Conservation (phyloP, 2,797 vertebrate species). For the Propithecus deckenii region DNA sequence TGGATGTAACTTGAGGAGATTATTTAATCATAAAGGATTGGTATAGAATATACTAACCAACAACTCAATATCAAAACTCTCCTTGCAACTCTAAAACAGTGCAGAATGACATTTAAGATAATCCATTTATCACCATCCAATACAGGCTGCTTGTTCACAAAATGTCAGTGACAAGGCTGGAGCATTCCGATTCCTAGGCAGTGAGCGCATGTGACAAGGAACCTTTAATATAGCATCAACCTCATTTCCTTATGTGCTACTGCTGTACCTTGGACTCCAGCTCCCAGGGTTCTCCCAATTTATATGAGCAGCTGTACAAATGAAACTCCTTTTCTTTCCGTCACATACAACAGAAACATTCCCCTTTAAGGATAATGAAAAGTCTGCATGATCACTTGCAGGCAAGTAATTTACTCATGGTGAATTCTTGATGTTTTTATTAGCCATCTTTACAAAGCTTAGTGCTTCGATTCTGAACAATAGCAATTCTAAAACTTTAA, state of each 20-base stretch:
- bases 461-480: background rate
- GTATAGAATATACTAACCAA: slow-evolving; percentile 64
- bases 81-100: slow-evolving; percentile 62
- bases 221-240: background rate
- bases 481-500: background rate
- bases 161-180: slow-evolving; percentile 65
- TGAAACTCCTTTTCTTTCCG: background rate
- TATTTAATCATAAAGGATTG: slow-evolving; percentile 69
- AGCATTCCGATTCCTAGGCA: background rate
- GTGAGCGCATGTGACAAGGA: background rate
- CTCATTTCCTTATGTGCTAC: slow-evolving; percentile 8
- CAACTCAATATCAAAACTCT: slow-evolving; percentile 70
- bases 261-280: background rate
- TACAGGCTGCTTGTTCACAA: slow-evolving; percentile 44
- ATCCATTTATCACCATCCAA: slow-evolving; percentile 66
- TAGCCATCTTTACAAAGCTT: background rate
- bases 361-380: background rate
- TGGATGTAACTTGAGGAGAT: slow-evolving; percentile 60
- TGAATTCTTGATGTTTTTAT: slow-evolving; percentile 22
- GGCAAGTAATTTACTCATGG: background rate
- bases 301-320: background rate
- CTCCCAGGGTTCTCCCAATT: background rate
- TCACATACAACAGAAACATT: background rate
- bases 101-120: slow-evolving; percentile 72
- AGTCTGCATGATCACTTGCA: background rate